These are phyloP conservation scores for Vulpes lagopus DNA, from an alignment of 2,113 vertebrate species.

Conservation along the genomic window DNA sequence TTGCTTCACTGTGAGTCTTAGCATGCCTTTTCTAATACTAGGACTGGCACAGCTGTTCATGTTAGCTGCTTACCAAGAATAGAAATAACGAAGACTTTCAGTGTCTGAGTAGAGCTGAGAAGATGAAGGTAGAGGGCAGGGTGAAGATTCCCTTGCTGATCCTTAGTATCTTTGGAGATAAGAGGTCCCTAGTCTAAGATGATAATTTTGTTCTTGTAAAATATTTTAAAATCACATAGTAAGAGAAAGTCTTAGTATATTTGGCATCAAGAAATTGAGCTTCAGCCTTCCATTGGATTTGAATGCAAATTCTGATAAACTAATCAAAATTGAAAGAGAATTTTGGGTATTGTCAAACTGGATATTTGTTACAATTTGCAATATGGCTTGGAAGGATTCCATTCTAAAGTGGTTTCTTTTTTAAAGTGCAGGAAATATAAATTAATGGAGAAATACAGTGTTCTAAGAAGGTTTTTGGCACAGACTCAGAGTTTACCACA, in stretches of 20 bases:
- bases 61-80: slow-evolving; percentile 9
- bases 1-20: background rate
- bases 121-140: background rate
- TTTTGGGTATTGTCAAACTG: background rate
- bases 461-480: background rate
- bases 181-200: background rate
- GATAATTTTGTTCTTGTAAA: background rate
- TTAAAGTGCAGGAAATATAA: background rate
- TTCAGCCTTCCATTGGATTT: background rate
- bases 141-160: background rate
- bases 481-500: background rate
- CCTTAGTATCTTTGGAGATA: background rate
- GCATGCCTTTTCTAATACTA: background rate
- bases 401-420: slow-evolving; percentile 32
- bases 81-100: slow-evolving; percentile 30
- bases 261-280: background rate
- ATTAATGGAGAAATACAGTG: background rate
- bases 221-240: background rate
- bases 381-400: background rate
- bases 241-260: background rate
- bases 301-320: background rate
- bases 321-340: background rate
- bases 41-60: slow-evolving; percentile 63
- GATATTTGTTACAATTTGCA: background rate
- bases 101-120: background rate